Conservation (phyloP, 1,140 invertebrate genomes). For the Drosophila yakuba region DNA sequence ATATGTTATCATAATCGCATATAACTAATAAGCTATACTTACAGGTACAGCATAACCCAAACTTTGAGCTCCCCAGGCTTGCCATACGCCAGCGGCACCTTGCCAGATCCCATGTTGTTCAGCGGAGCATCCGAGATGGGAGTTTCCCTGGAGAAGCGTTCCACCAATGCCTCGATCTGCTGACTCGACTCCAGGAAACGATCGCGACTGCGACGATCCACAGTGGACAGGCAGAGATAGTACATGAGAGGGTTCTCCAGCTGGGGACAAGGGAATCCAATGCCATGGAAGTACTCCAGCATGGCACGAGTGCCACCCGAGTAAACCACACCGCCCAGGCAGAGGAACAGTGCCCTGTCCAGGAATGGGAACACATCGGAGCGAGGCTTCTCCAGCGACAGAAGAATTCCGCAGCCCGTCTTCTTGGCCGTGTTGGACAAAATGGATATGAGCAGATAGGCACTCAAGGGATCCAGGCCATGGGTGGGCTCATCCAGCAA, state of each 20-base stretch:
- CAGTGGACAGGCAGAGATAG: constrained; percentile 96
- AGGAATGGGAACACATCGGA: constrained; percentile 97
- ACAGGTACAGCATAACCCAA: constrained; percentile 91
- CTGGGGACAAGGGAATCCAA: constrained; percentile 96
- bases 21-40: constrained; percentile 77
- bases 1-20: no score
- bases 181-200: constrained; percentile 96
- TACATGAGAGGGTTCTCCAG: constrained; percentile 97
- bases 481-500: constrained; percentile 96
- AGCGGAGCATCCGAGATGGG: constrained; percentile 78
- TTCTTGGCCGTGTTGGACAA: constrained; percentile 96
- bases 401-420: constrained; percentile 93
- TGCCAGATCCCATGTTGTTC: constrained; percentile 88
- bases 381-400: constrained; percentile 96
- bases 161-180: constrained; percentile 95
- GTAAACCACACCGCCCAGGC: constrained; percentile 95
- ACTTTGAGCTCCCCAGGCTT: constrained; percentile 90
- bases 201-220: constrained; percentile 90
- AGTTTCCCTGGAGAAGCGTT: constrained; percentile 94
- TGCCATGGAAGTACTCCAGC: constrained; percentile 95
- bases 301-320: constrained; percentile 94
- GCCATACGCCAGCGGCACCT: constrained; percentile 90
- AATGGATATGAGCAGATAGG: constrained; percentile 96
- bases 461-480: constrained; percentile 95
- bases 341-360: constrained; percentile 91